phyloP scores from a whole-genome alignment of 1,140 invertebrate species.

The Bombus vancouverensis region DNA sequence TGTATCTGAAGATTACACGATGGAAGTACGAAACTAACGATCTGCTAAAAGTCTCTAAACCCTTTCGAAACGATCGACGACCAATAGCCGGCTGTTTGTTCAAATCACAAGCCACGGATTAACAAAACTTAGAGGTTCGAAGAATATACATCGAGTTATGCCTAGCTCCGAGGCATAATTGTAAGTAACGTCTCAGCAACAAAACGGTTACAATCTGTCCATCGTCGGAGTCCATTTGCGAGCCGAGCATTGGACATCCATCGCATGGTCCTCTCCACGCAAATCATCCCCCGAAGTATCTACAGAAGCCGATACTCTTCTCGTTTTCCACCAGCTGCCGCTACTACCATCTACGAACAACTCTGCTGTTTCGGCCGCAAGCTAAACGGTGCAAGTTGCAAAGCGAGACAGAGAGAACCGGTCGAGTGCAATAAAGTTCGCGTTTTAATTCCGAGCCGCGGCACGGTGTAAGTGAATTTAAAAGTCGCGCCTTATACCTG shows the following conservation, averaged over 20 bases:
- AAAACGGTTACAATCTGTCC: neutral
- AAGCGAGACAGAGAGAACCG: conserved; percentile 58
- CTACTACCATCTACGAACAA: neutral
- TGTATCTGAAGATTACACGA: no score
- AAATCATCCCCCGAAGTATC: conserved; percentile 7
- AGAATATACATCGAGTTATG: neutral
- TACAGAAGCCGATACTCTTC: conserved; percentile 28
- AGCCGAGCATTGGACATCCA: neutral
- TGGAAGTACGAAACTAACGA: neutral
- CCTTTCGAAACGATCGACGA: neutral
- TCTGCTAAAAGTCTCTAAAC: neutral
- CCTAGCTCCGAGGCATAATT: no score
- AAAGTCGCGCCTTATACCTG: conserved; percentile 68
- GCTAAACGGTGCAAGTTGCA: conserved; percentile 17
- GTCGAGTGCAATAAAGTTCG: conserved; percentile 66
- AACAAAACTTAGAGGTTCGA: neutral
- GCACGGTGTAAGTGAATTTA: conserved; percentile 69
- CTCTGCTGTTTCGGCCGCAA: conserved; percentile 22
- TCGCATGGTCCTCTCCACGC: neutral
- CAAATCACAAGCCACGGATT: neutral
- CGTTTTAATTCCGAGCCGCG: conserved; percentile 64
- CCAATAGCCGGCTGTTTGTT: neutral
- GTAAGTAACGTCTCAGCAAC: neutral
- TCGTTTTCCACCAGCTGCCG: conserved; percentile 9
- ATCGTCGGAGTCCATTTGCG: neutral